Percentiles rank a stretch among this genome's conserved stretches.
phyloP scores from a whole-genome alignment of 2,113 vertebrate species.

The Sarotherodon lohbergeri region DNA sequence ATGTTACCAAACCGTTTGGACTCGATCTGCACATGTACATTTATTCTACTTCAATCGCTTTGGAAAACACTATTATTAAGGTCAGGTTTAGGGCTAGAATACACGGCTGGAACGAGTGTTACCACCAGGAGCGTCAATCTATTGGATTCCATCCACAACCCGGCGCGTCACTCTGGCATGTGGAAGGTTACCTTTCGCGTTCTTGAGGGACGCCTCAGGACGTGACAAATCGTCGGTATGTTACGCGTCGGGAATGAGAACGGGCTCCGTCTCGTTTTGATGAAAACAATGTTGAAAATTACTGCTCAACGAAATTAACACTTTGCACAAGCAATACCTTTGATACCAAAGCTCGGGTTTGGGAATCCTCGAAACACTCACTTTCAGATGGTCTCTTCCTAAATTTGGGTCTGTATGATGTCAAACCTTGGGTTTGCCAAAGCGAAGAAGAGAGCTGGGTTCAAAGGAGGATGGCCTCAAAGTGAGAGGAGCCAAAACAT shows the following conservation, averaged over 20 bases:
- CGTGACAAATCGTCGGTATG: background rate
- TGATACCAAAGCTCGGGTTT: background rate
- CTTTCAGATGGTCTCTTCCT: background rate
- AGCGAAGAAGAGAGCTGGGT: background rate
- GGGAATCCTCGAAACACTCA: background rate
- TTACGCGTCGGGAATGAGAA: background rate
- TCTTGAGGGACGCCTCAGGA: background rate
- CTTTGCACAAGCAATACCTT: background rate
- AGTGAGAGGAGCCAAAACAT: background rate
- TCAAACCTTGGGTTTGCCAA: background rate
- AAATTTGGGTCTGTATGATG: background rate
- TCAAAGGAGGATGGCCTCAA: background rate
- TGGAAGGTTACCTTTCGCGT: background rate
- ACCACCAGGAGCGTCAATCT: background rate
- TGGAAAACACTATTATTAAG: background rate
- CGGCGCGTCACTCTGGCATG: background rate
- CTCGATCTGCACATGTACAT: background rate
- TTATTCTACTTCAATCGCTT: background rate
- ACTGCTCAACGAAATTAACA: background rate
- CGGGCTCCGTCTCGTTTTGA: fast-evolving
- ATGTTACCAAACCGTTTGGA: too few relatives aligned
- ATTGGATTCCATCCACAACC: background rate
- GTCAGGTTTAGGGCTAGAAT: background rate
- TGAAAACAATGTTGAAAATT: background rate
- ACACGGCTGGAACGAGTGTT: background rate